Conservation (phyloP, 23 tunicate species). For the Trididemnum miniatum region DNA sequence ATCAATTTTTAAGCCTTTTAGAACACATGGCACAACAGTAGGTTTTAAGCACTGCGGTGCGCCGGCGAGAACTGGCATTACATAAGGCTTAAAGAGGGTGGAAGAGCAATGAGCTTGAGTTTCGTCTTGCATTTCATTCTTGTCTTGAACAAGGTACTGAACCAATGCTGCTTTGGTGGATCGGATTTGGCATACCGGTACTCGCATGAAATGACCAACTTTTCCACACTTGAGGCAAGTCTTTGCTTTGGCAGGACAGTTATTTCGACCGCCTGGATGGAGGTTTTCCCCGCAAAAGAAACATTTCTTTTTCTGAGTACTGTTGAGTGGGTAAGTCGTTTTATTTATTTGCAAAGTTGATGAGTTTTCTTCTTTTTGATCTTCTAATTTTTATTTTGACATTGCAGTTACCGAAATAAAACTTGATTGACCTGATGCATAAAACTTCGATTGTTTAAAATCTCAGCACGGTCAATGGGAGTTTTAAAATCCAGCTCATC, state of each 20-base stretch:
- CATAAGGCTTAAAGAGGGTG: too few relatives aligned
- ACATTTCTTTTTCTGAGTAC: neutral
- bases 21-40: neutral
- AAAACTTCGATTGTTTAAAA: neutral
- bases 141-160: neutral
- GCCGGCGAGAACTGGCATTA: neutral
- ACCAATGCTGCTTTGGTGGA: neutral
- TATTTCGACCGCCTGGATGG: neutral
- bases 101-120: too few relatives aligned
- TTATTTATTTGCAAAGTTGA: too few relatives aligned
- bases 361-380: too few relatives aligned
- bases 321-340: too few relatives aligned
- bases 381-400: too few relatives aligned
- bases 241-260: neutral
- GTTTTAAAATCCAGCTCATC: neutral
- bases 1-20: neutral
- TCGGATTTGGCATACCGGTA: neutral
- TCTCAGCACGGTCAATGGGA: neutral
- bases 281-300: slow-evolving; percentile 8
- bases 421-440: too few relatives aligned
- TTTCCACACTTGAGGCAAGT: neutral
- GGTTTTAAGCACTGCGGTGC: neutral
- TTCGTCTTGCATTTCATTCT: neutral
- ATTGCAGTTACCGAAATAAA: too few relatives aligned
- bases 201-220: neutral